Evolutionary conservation across 2,113 vertebrate species (phyloP).

Genomic region (Seriola aureovittata): DNA sequence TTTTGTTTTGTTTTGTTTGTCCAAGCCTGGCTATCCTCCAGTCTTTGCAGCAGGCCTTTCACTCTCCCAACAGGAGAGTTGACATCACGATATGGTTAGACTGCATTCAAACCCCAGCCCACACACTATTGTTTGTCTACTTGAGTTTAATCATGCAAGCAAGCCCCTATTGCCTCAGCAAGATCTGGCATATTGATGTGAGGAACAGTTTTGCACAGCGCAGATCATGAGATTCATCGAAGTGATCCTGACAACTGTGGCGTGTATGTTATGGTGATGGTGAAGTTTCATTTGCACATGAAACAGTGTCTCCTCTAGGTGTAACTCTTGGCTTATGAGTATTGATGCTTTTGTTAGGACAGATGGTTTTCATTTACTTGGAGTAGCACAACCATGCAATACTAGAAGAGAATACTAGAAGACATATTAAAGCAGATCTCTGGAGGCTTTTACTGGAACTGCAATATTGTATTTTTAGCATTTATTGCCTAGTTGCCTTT

Average conservation of each 20-base stretch:
- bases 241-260: slow-evolving; percentile 18
- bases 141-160: slow-evolving; percentile 39
- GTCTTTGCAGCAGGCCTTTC: slow-evolving; percentile 55
- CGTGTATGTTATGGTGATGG: background rate
- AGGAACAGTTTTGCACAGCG: slow-evolving; percentile 6
- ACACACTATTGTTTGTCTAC: slow-evolving; percentile 31
- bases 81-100: slow-evolving; percentile 38
- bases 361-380: background rate
- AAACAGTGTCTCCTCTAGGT: background rate
- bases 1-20: slow-evolving; percentile 67
- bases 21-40: slow-evolving; percentile 38
- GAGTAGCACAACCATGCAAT: background rate
- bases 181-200: slow-evolving; percentile 21
- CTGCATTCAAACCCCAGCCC: slow-evolving; percentile 36
- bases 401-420: background rate
- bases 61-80: slow-evolving; percentile 40
- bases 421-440: background rate
- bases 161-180: slow-evolving; percentile 13
- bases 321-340: background rate
- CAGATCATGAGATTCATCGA: slow-evolving; percentile 9
- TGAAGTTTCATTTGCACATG: slow-evolving; percentile 24
- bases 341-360: background rate
- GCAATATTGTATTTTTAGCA: background rate
- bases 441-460: slow-evolving; percentile 1
- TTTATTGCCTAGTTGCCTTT: background rate